Percentiles rank a stretch among this genome's conserved stretches.
Evolutionary conservation across 2,797 vertebrate genomes (phyloP).

Genomic region (Muraenolepis orangiensis): DNA sequence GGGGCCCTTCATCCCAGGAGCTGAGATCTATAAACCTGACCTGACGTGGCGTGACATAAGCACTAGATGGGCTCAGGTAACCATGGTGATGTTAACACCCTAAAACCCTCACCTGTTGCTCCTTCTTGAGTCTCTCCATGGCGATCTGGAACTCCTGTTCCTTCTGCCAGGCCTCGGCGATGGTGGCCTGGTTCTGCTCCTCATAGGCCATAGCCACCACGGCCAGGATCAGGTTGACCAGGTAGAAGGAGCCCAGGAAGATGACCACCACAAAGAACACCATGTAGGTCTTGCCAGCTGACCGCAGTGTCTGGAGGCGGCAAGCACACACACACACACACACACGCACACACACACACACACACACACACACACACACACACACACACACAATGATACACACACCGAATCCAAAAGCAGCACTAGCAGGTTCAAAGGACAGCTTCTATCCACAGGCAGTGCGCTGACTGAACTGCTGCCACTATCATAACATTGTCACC

Average conservation of each 20-base stretch:
- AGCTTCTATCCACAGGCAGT: too few relatives aligned
- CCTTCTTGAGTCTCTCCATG: constrained; percentile 89
- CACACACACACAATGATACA: too few relatives aligned
- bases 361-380: neutral
- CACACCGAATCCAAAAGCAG: too few relatives aligned
- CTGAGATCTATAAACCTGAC: too few relatives aligned
- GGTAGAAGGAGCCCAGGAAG: constrained; percentile 96
- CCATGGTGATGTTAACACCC: neutral
- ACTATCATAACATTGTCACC: too few relatives aligned
- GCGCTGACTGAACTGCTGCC: too few relatives aligned
- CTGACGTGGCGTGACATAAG: too few relatives aligned
- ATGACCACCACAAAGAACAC: constrained; percentile 98
- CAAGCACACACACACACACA: neutral
- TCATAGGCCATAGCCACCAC: constrained; percentile 99
- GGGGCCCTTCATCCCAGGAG: too few relatives aligned
- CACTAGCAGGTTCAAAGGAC: too few relatives aligned
- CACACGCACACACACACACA: neutral
- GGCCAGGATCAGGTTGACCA: constrained; percentile 94
- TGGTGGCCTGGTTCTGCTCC: constrained; percentile 98
- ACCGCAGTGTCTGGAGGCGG: constrained; percentile 85
- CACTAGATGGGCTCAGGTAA: too few relatives aligned
- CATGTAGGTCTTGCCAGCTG: constrained; percentile 97
- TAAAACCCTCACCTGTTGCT: constrained; percentile 82
- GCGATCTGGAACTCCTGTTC: constrained; percentile 91
- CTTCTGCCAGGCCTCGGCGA: constrained; percentile 90